phyloP scores from a whole-genome alignment of 2,797 vertebrate species.

The Heteromormyrus szaboi region DNA sequence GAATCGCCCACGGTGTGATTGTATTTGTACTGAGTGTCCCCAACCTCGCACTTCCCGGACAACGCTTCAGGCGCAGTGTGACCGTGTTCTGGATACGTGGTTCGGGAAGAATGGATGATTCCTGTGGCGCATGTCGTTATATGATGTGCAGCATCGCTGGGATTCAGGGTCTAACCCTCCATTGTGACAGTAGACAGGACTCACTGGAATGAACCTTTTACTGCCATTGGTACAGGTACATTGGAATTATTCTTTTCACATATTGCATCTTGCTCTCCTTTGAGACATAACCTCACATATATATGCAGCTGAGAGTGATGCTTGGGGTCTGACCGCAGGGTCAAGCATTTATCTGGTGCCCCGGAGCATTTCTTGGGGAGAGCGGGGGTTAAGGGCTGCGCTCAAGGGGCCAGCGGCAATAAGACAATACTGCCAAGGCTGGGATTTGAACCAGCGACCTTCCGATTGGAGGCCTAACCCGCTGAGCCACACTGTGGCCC shows the following conservation, averaged over 20 bases:
- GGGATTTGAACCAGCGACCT: not conserved
- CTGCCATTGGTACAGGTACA: not conserved
- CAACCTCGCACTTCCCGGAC: not conserved
- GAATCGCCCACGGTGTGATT: not conserved
- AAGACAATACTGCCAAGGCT: not conserved
- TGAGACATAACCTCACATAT: not conserved
- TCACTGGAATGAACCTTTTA: not conserved
- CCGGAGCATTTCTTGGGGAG: not conserved
- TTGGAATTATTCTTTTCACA: not conserved
- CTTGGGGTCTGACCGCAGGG: not conserved
- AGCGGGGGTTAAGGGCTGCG: not conserved
- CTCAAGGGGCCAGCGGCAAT: not conserved
- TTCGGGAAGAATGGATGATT: not conserved
- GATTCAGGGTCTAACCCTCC: not conserved
- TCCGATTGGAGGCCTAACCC: not conserved
- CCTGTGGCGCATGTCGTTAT: not conserved
- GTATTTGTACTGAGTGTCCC: not conserved
- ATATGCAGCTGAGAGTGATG: not conserved
- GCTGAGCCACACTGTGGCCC: not conserved
- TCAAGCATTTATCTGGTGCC: not conserved
- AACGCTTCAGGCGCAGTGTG: not conserved
- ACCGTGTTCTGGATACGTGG: not conserved
- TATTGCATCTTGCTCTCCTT: not conserved
- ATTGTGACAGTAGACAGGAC: not conserved
- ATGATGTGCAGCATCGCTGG: not conserved